Percentiles rank a stretch among this genome's conserved stretches.
phyloP scores from a whole-genome alignment of 2,888 invertebrate genomes.

The Lycocerus yunnanus region DNA sequence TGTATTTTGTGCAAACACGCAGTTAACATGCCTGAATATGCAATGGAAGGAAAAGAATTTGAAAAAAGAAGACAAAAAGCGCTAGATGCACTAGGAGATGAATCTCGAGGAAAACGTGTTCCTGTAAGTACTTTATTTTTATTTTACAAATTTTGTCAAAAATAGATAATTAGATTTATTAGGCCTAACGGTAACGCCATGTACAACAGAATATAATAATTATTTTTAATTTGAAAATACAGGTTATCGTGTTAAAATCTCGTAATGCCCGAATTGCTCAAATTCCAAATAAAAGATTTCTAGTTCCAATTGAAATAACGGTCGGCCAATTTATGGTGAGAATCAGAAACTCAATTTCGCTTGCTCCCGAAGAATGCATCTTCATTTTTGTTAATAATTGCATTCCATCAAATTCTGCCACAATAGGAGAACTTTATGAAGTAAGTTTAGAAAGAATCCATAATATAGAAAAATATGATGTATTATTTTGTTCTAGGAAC shows the following conservation, averaged over 20 bases:
- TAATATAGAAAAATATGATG: background rate
- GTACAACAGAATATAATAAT: too few relatives aligned
- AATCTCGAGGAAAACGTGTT: background rate
- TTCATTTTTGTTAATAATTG: background rate
- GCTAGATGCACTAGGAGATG: too few relatives aligned
- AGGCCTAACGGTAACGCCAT: too few relatives aligned
- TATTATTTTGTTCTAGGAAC: background rate
- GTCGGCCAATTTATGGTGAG: background rate
- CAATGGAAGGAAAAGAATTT: background rate
- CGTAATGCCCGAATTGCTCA: background rate
- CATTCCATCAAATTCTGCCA: background rate
- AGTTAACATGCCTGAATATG: background rate
- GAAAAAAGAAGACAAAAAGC: background rate
- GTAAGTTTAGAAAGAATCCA: background rate
- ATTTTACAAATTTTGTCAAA: too few relatives aligned
- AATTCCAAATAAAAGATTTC: background rate
- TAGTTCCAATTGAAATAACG: background rate
- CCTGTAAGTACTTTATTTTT: background rate
- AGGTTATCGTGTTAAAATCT: background rate
- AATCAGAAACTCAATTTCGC: background rate
- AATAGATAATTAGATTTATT: too few relatives aligned
- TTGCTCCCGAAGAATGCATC: background rate
- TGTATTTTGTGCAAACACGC: background rate
- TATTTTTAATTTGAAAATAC: background rate
- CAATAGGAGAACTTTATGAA: background rate